phyloP scores from a whole-genome alignment of 2,113 vertebrate species.

The Corythornis vintsioides region DNA sequence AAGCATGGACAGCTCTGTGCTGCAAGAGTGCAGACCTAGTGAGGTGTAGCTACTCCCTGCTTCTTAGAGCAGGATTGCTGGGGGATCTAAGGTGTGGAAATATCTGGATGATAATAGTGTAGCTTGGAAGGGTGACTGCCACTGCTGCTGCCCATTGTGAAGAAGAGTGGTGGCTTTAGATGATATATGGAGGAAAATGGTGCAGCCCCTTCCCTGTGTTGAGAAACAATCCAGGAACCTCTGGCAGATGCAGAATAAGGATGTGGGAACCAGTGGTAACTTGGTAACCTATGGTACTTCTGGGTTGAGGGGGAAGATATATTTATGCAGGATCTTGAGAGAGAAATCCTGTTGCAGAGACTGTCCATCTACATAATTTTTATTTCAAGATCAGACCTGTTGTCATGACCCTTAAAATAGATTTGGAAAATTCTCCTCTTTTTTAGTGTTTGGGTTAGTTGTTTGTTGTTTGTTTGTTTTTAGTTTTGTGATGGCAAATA shows the following conservation, averaged over 20 bases:
- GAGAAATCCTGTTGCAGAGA: not conserved
- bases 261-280: not conserved
- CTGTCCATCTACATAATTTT: not conserved
- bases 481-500: not conserved
- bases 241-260: not conserved
- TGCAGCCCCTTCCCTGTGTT: not conserved
- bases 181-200: not conserved
- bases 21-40: not conserved
- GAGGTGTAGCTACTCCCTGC: not conserved
- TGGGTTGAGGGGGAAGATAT: not conserved
- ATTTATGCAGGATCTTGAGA: not conserved
- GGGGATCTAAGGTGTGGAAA: rapidly evolving
- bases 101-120: not conserved
- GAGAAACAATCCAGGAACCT: not conserved
- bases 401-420: not conserved
- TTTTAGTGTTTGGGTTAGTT: not conserved
- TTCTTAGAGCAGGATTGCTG: not conserved
- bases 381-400: not conserved
- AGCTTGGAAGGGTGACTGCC: not conserved
- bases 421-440: not conserved
- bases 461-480: too few species aligned
- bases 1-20: not conserved
- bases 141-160: not conserved
- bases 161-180: not conserved
- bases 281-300: not conserved